Base-by-base conservation (phyloP, 2,113 vertebrate genomes). In the Crotalus viridis region DNA sequence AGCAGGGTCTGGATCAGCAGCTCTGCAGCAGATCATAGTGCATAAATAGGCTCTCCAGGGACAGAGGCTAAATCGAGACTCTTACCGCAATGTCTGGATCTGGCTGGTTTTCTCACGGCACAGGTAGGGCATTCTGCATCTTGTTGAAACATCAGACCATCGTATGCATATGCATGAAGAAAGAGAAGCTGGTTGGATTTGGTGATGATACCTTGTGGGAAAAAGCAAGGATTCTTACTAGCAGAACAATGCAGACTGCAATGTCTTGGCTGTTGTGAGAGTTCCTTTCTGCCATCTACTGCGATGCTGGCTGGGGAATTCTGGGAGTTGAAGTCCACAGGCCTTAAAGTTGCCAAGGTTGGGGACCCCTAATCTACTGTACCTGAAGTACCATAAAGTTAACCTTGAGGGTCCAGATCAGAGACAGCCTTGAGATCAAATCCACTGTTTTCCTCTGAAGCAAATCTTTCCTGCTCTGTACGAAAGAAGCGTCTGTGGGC, bases 31-130 rank as follows among this genome's bases (percentile, higher is more conserved):
- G 22, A 61, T 61, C 24, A 7, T 26, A 61, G 26, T 26, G 57
- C 24, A 26, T 26, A 59, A 59, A 26, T 2, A 10, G 24, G 24
- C 59, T 61, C 4, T 10, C 24, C 59, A 26, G 24, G 24, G 59
- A 61, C 28, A 81, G 33, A 81, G 19, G 33, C 33, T 81, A 81
- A 43, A 81, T 3, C 2, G 1, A 39, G 33, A 22, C 33, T 92
- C 98, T 98, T 95, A 99, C 99, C 95, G 95, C 99, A 99, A 90
- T 99, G 99, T 96, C 99, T 99, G 43, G 99, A 99, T 17, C 99
- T 97, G 39, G 99, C 99, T 28, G 99, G 99, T 96, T 99, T 99
- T 96, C 98, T 93, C 85, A 98, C 54, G 0, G 95, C 91, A 93
- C 99, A 99, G 0, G 98, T 98, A 10, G 97, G 95, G 94, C 99